Evolutionary conservation across 2,888 invertebrate genomes (phyloP).

Genomic region (Erebia aethiops): DNA sequence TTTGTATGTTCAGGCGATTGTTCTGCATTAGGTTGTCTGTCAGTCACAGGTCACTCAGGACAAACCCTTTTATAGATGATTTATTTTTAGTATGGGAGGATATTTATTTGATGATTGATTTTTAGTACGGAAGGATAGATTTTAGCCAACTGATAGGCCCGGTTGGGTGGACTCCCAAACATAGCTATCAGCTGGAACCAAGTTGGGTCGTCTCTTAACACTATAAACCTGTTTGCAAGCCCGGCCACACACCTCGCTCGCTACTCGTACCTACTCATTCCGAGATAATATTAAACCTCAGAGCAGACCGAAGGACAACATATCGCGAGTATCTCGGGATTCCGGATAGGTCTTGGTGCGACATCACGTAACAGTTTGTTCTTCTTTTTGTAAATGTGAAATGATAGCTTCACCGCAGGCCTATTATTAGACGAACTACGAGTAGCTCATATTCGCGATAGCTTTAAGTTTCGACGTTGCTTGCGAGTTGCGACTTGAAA

Average conservation of each 20-base stretch:
- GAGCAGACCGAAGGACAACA: slow-evolving; percentile 38
- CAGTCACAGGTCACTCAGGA: too few species aligned
- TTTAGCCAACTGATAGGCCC: neutral
- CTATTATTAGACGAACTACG: slow-evolving; percentile 18
- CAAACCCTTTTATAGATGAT: too few species aligned
- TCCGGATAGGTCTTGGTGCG: slow-evolving; percentile 23
- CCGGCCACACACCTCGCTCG: slow-evolving; percentile 53
- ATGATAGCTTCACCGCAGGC: slow-evolving; percentile 24
- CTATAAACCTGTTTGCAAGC: slow-evolving; percentile 63
- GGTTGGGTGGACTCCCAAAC: too few species aligned
- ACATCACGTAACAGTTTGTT: slow-evolving; percentile 31
- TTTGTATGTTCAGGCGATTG: too few species aligned
- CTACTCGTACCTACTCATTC: slow-evolving; percentile 34
- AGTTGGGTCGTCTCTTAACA: slow-evolving; percentile 1
- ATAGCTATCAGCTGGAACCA: neutral
- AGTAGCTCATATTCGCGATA: slow-evolving; percentile 8
- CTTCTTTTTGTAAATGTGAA: slow-evolving; percentile 27
- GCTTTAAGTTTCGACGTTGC: neutral
- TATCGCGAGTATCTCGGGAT: slow-evolving; percentile 31
- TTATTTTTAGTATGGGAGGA: neutral
- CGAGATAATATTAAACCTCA: slow-evolving; percentile 35
- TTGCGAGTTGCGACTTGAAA: neutral
- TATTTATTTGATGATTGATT: neutral
- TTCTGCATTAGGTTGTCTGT: too few species aligned
- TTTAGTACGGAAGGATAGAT: neutral